phyloP scores from a whole-genome alignment of 2,888 invertebrate species.

The Mantis religiosa region DNA sequence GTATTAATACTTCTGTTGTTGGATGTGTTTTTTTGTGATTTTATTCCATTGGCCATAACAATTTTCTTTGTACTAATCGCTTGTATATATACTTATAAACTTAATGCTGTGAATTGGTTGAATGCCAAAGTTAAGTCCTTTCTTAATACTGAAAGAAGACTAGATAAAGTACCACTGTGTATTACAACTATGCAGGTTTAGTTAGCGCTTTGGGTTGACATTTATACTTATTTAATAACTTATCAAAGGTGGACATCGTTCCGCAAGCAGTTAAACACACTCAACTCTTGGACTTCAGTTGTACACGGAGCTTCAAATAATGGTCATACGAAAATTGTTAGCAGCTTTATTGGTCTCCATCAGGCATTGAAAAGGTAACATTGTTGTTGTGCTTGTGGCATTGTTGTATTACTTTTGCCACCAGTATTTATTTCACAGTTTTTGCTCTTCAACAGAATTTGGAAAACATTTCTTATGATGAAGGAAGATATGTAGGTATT shows the following conservation, averaged over 20 bases:
- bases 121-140: not conserved
- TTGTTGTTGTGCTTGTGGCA: not conserved
- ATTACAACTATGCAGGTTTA: not conserved
- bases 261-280: not conserved
- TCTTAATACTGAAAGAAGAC: not conserved
- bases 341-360: not conserved
- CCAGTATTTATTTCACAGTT: not conserved
- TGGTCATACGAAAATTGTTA: not conserved
- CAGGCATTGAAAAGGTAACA: not conserved
- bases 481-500: not conserved
- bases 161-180: not conserved
- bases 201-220: not conserved
- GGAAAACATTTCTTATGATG: not conserved
- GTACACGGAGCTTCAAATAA: not conserved
- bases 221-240: not conserved
- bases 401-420: not conserved
- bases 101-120: no score
- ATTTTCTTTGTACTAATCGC: no score
- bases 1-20: not conserved
- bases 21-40: no score
- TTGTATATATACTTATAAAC: no score
- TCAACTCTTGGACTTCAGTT: not conserved
- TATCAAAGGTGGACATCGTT: not conserved
- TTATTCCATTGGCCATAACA: no score
- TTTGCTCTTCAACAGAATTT: not conserved